Evolutionary conservation across 2,113 vertebrate species (phyloP).

Genomic region (Meleagris gallopavo): DNA sequence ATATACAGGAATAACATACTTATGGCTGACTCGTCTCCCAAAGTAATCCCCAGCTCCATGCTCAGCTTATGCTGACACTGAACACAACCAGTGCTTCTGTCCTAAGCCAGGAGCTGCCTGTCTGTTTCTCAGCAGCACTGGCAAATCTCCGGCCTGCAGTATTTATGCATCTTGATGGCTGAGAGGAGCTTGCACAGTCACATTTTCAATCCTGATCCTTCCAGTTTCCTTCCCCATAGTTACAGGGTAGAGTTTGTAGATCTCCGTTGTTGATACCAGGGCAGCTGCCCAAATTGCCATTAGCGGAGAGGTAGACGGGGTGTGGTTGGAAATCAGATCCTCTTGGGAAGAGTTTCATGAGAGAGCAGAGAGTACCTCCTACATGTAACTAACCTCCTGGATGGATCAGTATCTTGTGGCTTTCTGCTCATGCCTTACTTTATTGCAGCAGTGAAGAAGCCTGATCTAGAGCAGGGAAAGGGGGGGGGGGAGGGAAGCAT

Average conservation of each 20-base stretch:
- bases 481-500: neutral
- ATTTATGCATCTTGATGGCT: neutral
- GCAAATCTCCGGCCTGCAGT: neutral
- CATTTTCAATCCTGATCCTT: slow-evolving; percentile 66
- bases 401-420: slow-evolving; percentile 72
- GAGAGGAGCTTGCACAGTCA: slow-evolving; percentile 26
- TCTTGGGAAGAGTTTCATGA: slow-evolving; percentile 75
- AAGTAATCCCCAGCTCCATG: neutral
- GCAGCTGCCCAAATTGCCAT: slow-evolving; percentile 76
- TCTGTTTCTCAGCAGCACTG: neutral
- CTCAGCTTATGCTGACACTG: neutral
- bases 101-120: neutral
- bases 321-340: slow-evolving; percentile 74
- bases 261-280: slow-evolving; percentile 69
- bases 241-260: slow-evolving; percentile 73
- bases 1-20: neutral
- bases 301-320: slow-evolving; percentile 66
- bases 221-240: slow-evolving; percentile 72
- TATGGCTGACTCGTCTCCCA: neutral
- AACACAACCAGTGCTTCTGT: neutral
- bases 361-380: slow-evolving; percentile 67
- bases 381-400: slow-evolving; percentile 72
- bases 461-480: slow-evolving; percentile 30
- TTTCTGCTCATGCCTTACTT: slow-evolving; percentile 71
- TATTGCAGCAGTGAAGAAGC: slow-evolving; percentile 54